Evolutionary conservation across 2,113 vertebrate species (phyloP), one percentile per base, ranked within the genome.

Genomic region (Syrrhaptes paradoxus): DNA sequence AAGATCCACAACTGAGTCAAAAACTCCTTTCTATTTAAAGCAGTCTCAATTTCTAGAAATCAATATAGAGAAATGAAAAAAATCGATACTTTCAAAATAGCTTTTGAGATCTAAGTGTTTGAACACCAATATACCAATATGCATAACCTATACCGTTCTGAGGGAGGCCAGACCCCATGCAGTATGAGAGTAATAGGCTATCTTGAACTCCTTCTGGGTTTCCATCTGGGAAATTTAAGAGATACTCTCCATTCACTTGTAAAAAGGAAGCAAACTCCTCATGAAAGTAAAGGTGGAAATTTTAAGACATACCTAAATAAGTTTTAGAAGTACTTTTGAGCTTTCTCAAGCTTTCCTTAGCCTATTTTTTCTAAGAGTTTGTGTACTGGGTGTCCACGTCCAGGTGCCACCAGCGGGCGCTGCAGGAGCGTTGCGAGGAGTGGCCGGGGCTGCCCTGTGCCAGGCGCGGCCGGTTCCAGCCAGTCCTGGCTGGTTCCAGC

Each of bases 391-490:
- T 19, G n/a, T 7, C 28, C 17, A 78, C 32, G 38, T 10, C 24
- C 29, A 21, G 43, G n/a, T 8, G n/a, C 3, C 1, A 1, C 3
- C 22, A 11, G 43, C 1, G 2, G 1, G 11, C 1, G 7, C 54
- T 19, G 41, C 15, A 0, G 34, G 13, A 29, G 32, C 1, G 4
- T 38, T 2, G 9, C 1, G 36, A 38, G 59, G 43, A 29, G 57
- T 29, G 31, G 16, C 4, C 0, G 5, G 43, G 25, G 16, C 48
- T 32, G 65, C 45, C 38, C 10, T 2, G 0, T 8, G 29, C 46
- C 38, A 5, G 29, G 29, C 21, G 10, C 0, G 2, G 48, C 48
- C 13, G 55, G 32, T 31, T 25, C 48, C 43, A 11, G 32, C 6
- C 0, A 0, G 16, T 28, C 34, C 8, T 7, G 10, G 14, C 15